A percentile compares a stretch with the other conserved stretches of the same genome.
phyloP scores from a whole-genome alignment of 2,797 vertebrate genomes.

The Fistularia tabacaria region DNA sequence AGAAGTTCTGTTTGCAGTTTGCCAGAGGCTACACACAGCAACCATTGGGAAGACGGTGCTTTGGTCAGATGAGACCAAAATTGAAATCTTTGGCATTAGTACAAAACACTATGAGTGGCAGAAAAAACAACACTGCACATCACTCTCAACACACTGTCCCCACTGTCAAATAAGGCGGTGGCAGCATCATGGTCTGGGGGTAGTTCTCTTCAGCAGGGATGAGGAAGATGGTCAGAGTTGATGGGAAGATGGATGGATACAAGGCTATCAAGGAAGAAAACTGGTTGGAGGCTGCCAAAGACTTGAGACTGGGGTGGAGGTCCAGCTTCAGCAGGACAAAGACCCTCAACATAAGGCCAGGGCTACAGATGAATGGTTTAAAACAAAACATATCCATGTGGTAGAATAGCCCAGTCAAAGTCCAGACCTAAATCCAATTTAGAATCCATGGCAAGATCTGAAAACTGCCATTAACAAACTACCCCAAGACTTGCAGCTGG shows the following conservation, averaged over 20 bases:
- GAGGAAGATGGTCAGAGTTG: neutral
- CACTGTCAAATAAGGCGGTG: neutral
- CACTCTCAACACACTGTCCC: neutral
- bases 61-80: neutral
- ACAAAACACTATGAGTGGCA: neutral
- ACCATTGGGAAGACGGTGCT: neutral
- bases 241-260: no score
- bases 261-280: conserved; percentile 1
- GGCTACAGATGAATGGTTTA: no score
- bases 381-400: no score
- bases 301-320: neutral
- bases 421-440: neutral
- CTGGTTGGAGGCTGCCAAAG: neutral
- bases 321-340: conserved; percentile 1
- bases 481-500: no score
- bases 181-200: conserved; percentile 2
- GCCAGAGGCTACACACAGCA: neutral
- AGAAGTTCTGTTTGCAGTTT: neutral
- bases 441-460: neutral
- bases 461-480: no score
- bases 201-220: conserved; percentile 3
- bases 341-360: neutral
- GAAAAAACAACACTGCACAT: neutral
- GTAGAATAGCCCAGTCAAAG: neutral
- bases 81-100: neutral